Evolutionary conservation across 2,888 invertebrate species (phyloP), one percentile per base, ranked within the genome.

Genomic region (Tridacna gigas): DNA sequence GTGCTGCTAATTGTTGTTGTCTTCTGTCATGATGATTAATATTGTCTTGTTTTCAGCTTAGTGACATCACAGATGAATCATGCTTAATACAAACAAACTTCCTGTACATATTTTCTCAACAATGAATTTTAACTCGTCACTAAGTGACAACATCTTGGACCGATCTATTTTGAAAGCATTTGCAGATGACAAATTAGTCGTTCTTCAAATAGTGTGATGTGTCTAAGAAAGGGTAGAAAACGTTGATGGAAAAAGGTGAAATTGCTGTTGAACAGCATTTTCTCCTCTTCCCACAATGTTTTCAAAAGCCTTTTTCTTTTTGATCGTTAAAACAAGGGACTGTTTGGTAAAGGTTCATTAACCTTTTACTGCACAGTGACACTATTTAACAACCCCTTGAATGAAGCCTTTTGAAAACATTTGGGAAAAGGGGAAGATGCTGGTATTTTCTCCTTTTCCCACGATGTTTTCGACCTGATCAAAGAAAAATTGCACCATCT

Each of bases 371-470:
- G 2, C n/a, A 63, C 2, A 63, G 3, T 20, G 5, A 3, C 15
- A 5, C 2, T 9, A 3, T 56, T 56, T 56, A 11, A 20, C 20
- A 20, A 15, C 56, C 20, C 20, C 9, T 3, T 3, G 20, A 20
- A 3, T 5, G 56, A 56, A 56, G 18, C 15, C 25, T 25, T 4
- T 71, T 47, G 48, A 71, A 45, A 15, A 71, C 71, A 71, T 71
- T 71, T 71, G 71, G 71, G 22, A 71, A 71, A 71, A 47, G 47
- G 22, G 47, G 71, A 48, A 73, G 25, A 51, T 73, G 56, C 73
- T 73, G n/a, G 26, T 73, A 73, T 51, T 51, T 51, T 73, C 66
- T 66, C 28, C 48, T 25, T 73, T 73, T 73, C 26, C 22, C 56
- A 56, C 51, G 25, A 25, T 56, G 73, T 56, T 25, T 48, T 73